Percentiles rank a stretch among this genome's conserved stretches.
These are phyloP conservation scores for Argyresthia goedartella DNA, from an alignment of 2,888 invertebrate genomes.

Conservation along the genomic window DNA sequence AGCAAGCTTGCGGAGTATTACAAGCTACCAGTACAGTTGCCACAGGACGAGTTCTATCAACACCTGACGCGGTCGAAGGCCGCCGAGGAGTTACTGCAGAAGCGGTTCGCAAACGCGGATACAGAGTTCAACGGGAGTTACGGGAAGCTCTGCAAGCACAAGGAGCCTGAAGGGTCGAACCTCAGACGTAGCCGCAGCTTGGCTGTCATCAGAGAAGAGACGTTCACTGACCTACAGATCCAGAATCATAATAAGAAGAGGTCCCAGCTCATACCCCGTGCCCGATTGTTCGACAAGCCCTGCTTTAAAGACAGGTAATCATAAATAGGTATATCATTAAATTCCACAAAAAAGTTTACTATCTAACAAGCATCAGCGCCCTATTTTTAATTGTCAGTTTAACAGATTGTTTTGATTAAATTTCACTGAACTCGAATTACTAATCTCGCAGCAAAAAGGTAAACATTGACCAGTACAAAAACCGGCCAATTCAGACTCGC, in stretches of 20 bases:
- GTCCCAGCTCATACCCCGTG: conserved; percentile 84
- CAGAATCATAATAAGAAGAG: conserved; percentile 75
- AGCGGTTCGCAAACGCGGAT: conserved; percentile 56
- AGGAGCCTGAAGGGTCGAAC: conserved; percentile 64
- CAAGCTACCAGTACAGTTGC: conserved; percentile 54
- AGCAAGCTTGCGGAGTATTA: conserved; percentile 64
- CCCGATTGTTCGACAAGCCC: conserved; percentile 82
- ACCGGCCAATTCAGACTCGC: too few relatives aligned
- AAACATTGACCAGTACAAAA: too few relatives aligned
- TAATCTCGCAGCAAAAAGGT: too few relatives aligned
- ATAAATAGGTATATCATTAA: too few relatives aligned
- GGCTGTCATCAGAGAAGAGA: conserved; percentile 83
- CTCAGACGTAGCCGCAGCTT: conserved; percentile 78
- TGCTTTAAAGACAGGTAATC: conserved; percentile 80
- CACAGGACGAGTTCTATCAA: conserved; percentile 65
- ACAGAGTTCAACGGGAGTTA: conserved; percentile 61
- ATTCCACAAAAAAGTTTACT: too few relatives aligned
- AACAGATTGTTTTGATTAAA: too few relatives aligned
- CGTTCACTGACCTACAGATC: conserved; percentile 78
- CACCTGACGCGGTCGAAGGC: conserved; percentile 59
- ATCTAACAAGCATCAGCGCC: too few relatives aligned
- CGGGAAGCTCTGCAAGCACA: conserved; percentile 61
- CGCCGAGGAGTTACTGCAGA: conserved; percentile 55
- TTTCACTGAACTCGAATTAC: too few relatives aligned
- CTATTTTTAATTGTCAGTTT: too few relatives aligned